A percentile compares a stretch with the other conserved stretches of the same genome.
These are phyloP conservation scores for Wasmannia auropunctata DNA, from an alignment of 1,140 invertebrate species.

Conservation along the genomic window DNA sequence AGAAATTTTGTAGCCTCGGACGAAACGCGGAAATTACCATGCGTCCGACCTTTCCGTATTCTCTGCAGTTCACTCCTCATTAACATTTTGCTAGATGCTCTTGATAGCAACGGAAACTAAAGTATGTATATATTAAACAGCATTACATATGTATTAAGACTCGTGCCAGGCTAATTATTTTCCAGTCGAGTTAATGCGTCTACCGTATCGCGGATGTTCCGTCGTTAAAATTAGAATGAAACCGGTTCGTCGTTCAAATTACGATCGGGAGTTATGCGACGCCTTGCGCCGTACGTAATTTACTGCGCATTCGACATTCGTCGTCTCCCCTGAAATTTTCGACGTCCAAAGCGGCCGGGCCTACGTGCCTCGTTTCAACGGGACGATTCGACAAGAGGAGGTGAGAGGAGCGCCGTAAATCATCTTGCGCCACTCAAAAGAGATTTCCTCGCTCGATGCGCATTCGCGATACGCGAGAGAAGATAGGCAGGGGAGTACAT, in stretches of 20 bases:
- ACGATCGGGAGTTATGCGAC: neutral
- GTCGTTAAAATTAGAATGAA: neutral
- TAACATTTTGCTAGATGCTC: neutral
- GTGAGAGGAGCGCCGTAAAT: constrained; percentile 29
- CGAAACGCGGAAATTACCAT: neutral
- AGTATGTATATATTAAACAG: neutral
- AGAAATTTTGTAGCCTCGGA: neutral
- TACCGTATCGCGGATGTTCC: neutral
- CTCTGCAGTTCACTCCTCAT: neutral
- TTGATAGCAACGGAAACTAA: neutral
- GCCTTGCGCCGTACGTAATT: neutral
- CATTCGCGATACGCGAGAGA: constrained; percentile 24
- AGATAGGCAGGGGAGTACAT: constrained; percentile 29
- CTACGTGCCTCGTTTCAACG: neutral
- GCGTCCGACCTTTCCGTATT: too few species aligned
- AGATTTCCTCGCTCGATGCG: constrained; percentile 20
- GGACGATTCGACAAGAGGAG: constrained; percentile 3
- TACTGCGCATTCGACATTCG: neutral
- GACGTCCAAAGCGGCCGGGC: neutral
- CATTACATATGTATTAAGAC: too few species aligned
- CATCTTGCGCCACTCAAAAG: constrained; percentile 11
- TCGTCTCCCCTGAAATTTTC: constrained; percentile 7
- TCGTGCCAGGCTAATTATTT: neutral
- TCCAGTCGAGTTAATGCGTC: neutral
- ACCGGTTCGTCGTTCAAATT: neutral